Conservation (phyloP, 2,113 vertebrate genomes). For the Hyperopisus bebe region DNA sequence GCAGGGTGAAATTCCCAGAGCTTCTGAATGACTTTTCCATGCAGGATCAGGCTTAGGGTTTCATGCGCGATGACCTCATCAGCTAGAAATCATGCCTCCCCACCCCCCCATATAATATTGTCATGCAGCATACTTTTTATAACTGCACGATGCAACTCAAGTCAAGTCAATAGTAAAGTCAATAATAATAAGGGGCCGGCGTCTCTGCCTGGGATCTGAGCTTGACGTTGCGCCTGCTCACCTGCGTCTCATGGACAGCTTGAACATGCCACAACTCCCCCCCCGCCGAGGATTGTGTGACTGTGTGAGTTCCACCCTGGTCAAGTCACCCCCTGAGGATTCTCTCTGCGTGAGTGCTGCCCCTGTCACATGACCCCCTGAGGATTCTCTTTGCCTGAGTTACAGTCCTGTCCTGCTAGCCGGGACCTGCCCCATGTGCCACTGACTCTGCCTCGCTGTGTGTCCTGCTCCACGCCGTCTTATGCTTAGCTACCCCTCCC, state of each 20-base stretch:
- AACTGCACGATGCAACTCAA: neutral
- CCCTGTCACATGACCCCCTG: neutral
- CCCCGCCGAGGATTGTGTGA: neutral
- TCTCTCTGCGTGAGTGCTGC: neutral
- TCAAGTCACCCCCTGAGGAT: neutral
- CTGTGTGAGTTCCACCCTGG: neutral
- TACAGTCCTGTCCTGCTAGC: neutral
- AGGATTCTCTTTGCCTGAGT: neutral
- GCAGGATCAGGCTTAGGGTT: neutral
- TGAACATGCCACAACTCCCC: neutral
- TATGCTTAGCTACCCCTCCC: neutral
- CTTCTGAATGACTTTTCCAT: neutral
- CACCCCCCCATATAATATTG: neutral
- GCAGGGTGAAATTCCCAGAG: neutral
- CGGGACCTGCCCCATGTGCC: neutral
- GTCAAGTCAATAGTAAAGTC: neutral
- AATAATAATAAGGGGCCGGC: neutral
- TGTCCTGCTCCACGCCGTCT: neutral
- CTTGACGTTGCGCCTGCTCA: neutral
- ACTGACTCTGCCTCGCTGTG: neutral
- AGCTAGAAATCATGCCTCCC: neutral
- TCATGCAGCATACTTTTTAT: neutral
- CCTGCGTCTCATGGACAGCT: neutral
- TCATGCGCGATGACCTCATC: neutral
- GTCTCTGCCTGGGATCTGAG: neutral